These are phyloP conservation scores for Platyscapa corneri DNA, from an alignment of 1,140 invertebrate species.

Conservation along the genomic window DNA sequence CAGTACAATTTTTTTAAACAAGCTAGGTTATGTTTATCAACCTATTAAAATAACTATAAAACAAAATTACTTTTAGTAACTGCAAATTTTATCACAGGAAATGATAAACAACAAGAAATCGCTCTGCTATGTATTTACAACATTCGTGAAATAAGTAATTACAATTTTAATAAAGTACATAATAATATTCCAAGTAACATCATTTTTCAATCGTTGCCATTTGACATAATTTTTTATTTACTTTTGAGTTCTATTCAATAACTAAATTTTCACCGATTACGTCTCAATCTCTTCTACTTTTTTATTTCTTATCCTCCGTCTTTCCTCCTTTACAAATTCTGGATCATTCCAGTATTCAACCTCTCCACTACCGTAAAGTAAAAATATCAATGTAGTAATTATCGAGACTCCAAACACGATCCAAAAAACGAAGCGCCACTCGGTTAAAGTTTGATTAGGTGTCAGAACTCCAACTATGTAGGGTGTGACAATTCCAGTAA, in stretches of 20 bases:
- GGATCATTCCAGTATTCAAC: conserved; percentile 82
- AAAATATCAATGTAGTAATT: conserved; percentile 83
- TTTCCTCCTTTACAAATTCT: conserved; percentile 56
- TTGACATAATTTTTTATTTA: too few species aligned
- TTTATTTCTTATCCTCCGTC: conserved; percentile 39
- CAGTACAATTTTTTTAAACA: not conserved
- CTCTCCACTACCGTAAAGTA: conserved; percentile 82
- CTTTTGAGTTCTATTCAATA: not conserved
- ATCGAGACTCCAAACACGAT: conserved; percentile 84
- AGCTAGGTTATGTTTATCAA: not conserved
- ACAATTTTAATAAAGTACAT: not conserved
- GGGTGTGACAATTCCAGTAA: conserved; percentile 82
- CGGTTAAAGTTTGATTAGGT: conserved; percentile 76
- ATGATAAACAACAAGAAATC: not conserved
- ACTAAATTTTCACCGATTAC: conserved; percentile 7
- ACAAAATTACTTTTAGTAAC: not conserved
- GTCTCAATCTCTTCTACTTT: conserved; percentile 36
- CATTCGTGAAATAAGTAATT: not conserved
- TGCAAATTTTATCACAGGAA: not conserved
- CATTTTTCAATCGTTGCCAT: not conserved
- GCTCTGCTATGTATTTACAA: not conserved
- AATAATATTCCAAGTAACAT: not conserved
- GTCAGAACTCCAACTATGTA: conserved; percentile 74
- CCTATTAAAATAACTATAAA: not conserved
- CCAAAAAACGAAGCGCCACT: conserved; percentile 91